These are phyloP conservation scores for Polypedilum vanderplanki DNA, from an alignment of 1,140 invertebrate genomes.

Conservation along the genomic window DNA sequence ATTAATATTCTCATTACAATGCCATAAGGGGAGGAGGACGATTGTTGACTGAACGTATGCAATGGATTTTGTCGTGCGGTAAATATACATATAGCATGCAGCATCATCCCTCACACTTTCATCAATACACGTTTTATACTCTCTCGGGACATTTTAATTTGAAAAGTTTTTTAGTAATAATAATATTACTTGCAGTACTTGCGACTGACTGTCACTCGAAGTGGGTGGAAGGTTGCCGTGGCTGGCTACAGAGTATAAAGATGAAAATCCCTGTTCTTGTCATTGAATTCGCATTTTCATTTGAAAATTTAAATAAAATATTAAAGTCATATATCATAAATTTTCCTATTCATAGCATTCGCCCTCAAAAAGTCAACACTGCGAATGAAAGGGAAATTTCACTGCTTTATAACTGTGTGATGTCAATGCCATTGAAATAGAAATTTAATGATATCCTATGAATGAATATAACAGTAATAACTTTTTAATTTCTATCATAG, in stretches of 20 bases:
- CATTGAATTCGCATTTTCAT: background rate
- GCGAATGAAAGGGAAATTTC: slow-evolving; percentile 11
- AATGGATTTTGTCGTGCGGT: background rate
- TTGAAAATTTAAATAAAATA: slow-evolving; percentile 5
- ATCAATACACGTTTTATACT: background rate
- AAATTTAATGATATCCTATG: background rate
- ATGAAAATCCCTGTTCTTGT: slow-evolving; percentile 15
- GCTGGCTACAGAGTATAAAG: background rate
- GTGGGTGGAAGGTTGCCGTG: background rate
- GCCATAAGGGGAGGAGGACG: background rate
- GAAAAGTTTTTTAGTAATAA: slow-evolving; percentile 21
- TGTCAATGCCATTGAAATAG: slow-evolving; percentile 18
- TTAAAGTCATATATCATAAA: slow-evolving; percentile 27
- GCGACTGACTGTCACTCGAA: background rate
- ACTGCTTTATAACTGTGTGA: background rate
- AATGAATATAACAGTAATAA: background rate
- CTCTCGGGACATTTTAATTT: slow-evolving; percentile 28
- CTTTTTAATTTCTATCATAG: too few relatives aligned
- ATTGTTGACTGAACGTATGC: slow-evolving; percentile 10
- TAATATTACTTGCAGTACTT: background rate
- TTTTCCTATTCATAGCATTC: background rate
- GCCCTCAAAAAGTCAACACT: slow-evolving; percentile 4
- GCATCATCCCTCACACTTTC: background rate
- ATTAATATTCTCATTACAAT: slow-evolving; percentile 28
- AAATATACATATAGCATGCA: background rate